These are phyloP conservation scores for Listronotus oregonensis DNA, from an alignment of 1,140 invertebrate genomes.

Conservation along the genomic window DNA sequence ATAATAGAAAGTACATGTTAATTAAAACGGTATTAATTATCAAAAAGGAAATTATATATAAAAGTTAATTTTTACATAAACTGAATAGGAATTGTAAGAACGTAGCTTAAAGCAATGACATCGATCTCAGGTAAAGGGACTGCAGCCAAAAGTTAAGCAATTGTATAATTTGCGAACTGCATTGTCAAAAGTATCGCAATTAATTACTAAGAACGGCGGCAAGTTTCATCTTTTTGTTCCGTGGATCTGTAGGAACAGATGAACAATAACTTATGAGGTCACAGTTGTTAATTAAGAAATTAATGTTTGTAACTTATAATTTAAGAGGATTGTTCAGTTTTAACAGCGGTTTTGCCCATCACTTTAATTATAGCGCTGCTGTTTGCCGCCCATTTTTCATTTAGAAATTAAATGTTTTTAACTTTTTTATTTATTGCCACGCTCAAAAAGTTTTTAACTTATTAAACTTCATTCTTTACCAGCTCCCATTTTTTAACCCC, in stretches of 20 bases:
- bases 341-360: conserved; percentile 47
- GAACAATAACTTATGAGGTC: conserved; percentile 56
- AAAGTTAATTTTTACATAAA: too few relatives aligned
- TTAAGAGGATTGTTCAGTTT: conserved; percentile 50
- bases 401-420: conserved; percentile 38
- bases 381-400: conserved; percentile 39
- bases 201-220: conserved; percentile 51
- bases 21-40: too few relatives aligned
- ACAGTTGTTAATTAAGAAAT: conserved; percentile 57
- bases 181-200: conserved; percentile 55
- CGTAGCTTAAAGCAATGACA: not conserved
- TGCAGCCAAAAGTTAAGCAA: conserved; percentile 32
- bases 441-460: conserved; percentile 36
- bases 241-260: conserved; percentile 47
- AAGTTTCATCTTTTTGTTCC: conserved; percentile 50
- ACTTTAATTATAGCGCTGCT: conserved; percentile 38
- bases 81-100: too few relatives aligned
- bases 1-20: too few relatives aligned
- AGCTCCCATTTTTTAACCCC: conserved; percentile 27
- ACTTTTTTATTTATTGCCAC: conserved; percentile 38
- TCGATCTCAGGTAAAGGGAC: conserved; percentile 2
- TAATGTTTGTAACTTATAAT: conserved; percentile 54
- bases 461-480: conserved; percentile 35
- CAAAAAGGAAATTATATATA: too few relatives aligned
- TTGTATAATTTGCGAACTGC: conserved; percentile 49